Conservation (phyloP, 2,888 invertebrate genomes). For the Fragum whitleyi region DNA sequence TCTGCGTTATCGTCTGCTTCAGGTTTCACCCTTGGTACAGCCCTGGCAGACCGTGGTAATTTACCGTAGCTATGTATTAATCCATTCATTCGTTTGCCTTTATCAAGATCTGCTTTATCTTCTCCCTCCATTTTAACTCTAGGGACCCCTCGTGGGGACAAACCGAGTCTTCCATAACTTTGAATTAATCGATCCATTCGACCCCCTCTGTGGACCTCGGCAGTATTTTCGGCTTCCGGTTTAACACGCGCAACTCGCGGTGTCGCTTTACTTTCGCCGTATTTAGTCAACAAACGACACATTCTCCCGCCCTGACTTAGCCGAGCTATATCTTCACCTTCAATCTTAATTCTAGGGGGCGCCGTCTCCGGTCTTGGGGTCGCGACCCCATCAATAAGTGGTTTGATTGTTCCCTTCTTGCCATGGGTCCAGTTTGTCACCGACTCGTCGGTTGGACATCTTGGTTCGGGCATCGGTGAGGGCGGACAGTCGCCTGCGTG, state of each 20-base stretch:
- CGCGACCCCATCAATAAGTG: conserved; percentile 69
- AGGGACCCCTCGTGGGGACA: conserved; percentile 68
- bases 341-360: conserved; percentile 74
- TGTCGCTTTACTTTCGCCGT: conserved; percentile 65
- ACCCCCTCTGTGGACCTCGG: conserved; percentile 72
- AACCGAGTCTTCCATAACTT: conserved; percentile 62
- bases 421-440: conserved; percentile 71
- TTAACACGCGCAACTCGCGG: conserved; percentile 74
- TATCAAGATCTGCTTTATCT: conserved; percentile 65
- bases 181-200: conserved; percentile 70
- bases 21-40: conserved; percentile 74
- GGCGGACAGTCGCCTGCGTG: conserved; percentile 46
- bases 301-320: conserved; percentile 73
- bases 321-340: conserved; percentile 70
- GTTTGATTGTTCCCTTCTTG: conserved; percentile 69
- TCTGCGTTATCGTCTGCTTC: conserved; percentile 72
- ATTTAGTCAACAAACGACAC: conserved; percentile 74
- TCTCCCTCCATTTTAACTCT: conserved; percentile 71
- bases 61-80: conserved; percentile 71
- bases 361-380: conserved; percentile 74
- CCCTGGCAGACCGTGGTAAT: conserved; percentile 62
- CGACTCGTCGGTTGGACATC: conserved; percentile 72
- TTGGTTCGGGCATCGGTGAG: conserved; percentile 65
- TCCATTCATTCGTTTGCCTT: conserved; percentile 74
- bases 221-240: conserved; percentile 74